phyloP scores from a whole-genome alignment of 2,888 invertebrate genomes.

The Drosophila atroscutellata region DNA sequence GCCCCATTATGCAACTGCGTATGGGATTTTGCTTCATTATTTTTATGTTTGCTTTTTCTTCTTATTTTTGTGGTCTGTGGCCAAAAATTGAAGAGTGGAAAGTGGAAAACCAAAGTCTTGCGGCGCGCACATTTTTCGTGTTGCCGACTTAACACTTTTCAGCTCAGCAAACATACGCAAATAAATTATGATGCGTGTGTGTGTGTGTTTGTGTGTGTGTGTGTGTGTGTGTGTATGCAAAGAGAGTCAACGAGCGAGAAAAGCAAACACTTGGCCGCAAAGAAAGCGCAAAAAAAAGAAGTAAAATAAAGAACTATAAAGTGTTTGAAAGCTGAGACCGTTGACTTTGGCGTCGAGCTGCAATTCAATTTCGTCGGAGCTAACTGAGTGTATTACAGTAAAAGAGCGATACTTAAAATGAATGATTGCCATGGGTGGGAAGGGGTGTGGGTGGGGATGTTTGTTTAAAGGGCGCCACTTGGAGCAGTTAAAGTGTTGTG shows the following conservation, averaged over 20 bases:
- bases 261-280: slow-evolving; percentile 65
- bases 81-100: slow-evolving; percentile 22
- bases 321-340: slow-evolving; percentile 63
- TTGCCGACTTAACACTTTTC: slow-evolving; percentile 79
- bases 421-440: background rate
- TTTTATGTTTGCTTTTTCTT: slow-evolving; percentile 5
- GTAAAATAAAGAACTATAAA: slow-evolving; percentile 63
- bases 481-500: slow-evolving; percentile 18
- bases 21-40: slow-evolving; percentile 21
- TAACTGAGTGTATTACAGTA: slow-evolving; percentile 53
- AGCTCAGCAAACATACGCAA: slow-evolving; percentile 59
- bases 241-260: slow-evolving; percentile 69
- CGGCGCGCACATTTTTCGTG: slow-evolving; percentile 73
- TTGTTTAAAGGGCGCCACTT: background rate
- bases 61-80: slow-evolving; percentile 6
- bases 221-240: slow-evolving; percentile 44
- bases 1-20: slow-evolving; percentile 12
- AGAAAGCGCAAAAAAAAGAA: slow-evolving; percentile 28
- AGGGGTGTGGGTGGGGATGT: background rate
- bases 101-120: slow-evolving; percentile 71
- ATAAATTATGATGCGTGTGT: slow-evolving; percentile 56
- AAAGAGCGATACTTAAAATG: slow-evolving; percentile 39
- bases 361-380: slow-evolving; percentile 71
- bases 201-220: slow-evolving; percentile 22
- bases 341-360: slow-evolving; percentile 64